Conservation (phyloP, 2,888 invertebrate species). For the Epinotia ramella region DNA sequence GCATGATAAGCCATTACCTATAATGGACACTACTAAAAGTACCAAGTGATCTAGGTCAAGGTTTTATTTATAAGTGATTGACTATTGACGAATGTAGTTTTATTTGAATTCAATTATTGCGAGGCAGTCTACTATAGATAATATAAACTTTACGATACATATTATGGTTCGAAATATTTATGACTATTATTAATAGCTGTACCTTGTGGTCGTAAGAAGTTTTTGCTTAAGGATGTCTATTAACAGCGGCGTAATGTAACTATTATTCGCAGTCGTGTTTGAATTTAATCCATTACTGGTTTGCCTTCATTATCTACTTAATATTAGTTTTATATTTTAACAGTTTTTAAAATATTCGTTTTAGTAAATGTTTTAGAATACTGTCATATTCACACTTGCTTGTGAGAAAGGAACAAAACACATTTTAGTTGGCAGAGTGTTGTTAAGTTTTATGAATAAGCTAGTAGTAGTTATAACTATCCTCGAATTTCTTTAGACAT, state of each 20-base stretch:
- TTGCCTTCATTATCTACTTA: too few species aligned
- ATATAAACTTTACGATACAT: not conserved
- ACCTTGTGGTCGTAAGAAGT: not conserved
- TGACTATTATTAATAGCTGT: not conserved
- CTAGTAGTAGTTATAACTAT: too few species aligned
- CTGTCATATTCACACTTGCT: too few species aligned
- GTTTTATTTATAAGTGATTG: slow-evolving; percentile 11
- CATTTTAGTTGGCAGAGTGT: too few species aligned
- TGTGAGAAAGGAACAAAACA: too few species aligned
- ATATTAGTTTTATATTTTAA: too few species aligned
- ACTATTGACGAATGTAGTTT: slow-evolving; percentile 4
- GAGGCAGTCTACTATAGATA: not conserved
- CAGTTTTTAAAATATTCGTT: too few species aligned
- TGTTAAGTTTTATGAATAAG: too few species aligned
- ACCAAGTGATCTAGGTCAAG: slow-evolving; percentile 5
- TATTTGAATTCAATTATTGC: not conserved
- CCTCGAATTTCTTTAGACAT: too few species aligned
- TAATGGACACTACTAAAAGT: not conserved
- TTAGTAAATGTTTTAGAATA: too few species aligned
- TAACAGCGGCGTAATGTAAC: not conserved
- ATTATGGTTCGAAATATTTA: not conserved
- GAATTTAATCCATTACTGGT: not conserved
- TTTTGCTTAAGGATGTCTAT: not conserved
- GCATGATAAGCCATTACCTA: not conserved
- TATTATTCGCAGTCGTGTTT: not conserved